Evolutionary conservation across 2,888 invertebrate genomes (phyloP), one percentile per base, ranked within the genome.

Genomic region (Archips crataeganus): DNA sequence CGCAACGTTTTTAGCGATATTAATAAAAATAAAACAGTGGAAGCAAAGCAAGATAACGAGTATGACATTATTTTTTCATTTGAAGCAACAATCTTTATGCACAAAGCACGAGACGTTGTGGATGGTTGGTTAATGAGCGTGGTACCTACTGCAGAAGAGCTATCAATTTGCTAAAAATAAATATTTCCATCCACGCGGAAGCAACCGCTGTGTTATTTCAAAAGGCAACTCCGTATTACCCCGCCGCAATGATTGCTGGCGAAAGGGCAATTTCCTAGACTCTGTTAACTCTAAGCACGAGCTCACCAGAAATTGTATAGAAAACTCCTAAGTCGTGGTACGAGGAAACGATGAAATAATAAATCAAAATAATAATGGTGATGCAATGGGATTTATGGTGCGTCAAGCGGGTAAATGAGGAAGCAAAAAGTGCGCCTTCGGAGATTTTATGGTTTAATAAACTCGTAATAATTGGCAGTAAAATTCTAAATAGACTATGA

Each of bases 111-210:
- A 83, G 76, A 13, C 81, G 80, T 45, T 81, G 80, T 79, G 77
- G 79, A 80, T 79, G 76, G 80, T 81, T 79, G 76, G 80, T 81
- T 90, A 89, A 92, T 89, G 86, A 87, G 86, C 79, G 83, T 83
- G 82, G 79, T 82, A 82, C 39, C 39, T 39, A 6, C 79, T 81
- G 79, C 76, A 72, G 81, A 9, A 54, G 79, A 85, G 81, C 88
- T 89, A 90, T 90, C 85, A 90, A 90, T 91, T 92, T 90, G 79
- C 87, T 86, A 83, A 89, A 91, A 91, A 91, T 91, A 93, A 91
- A 92, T 88, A 90, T 88, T 88, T 89, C 87, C 80, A 84, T 85
- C 84, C 81, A 91, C 84, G 90, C 93, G 93, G 93, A 93, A 93
- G 93, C 89, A 80, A 82, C 87, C 81, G 85, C 88, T 83, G 84